These are phyloP conservation scores for Mesodorylaimus sp. DNA, from an alignment of 2,888 invertebrate species.

Conservation along the genomic window DNA sequence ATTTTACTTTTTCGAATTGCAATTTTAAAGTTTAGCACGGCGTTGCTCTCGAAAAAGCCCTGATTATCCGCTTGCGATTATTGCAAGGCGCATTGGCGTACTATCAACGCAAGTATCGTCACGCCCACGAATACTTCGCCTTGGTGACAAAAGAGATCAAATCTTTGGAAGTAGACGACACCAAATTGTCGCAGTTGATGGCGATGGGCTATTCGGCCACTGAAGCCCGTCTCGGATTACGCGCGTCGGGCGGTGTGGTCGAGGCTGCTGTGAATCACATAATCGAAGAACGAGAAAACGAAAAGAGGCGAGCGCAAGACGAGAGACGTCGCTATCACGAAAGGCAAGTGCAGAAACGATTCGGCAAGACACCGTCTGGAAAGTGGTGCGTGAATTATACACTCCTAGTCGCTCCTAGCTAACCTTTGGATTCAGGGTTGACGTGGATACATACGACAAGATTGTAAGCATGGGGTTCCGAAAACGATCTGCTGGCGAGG, in stretches of 20 bases:
- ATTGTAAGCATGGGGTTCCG: background rate
- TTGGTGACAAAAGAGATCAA: conserved; percentile 40
- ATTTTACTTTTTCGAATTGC: too few species aligned
- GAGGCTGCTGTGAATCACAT: background rate
- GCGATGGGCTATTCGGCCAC: background rate
- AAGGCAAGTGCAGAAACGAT: background rate
- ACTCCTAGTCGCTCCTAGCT: background rate
- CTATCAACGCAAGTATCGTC: conserved; percentile 50
- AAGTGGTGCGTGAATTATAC: background rate
- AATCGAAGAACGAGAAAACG: background rate
- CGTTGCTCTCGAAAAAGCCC: conserved; percentile 49
- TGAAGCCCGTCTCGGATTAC: background rate
- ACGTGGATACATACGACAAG: background rate
- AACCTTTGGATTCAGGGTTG: background rate
- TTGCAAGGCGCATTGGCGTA: conserved; percentile 59
- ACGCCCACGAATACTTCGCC: conserved; percentile 44
- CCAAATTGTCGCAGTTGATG: conserved; percentile 35
- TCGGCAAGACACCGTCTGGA: background rate
- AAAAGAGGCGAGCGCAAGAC: background rate
- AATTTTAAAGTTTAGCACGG: conserved; percentile 24
- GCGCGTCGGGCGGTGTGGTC: background rate
- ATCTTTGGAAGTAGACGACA: conserved; percentile 44
- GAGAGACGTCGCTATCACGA: background rate
- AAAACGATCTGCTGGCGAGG: background rate
- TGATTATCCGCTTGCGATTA: conserved; percentile 56